phyloP scores from a whole-genome alignment of 2,113 vertebrate species.

The Varanus komodoensis region DNA sequence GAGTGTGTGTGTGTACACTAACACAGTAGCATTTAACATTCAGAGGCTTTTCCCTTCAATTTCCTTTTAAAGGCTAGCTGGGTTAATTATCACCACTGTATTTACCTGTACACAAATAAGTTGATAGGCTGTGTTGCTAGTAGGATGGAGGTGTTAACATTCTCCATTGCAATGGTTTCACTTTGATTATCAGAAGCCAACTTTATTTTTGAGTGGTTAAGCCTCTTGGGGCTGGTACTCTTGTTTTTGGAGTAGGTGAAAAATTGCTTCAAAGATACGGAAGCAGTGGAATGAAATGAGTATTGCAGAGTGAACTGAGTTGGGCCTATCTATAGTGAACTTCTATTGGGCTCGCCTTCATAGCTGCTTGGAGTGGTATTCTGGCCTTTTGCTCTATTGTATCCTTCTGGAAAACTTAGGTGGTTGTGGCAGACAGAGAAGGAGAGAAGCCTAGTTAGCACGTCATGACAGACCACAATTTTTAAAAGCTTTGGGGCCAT shows the following conservation, averaged over 20 bases:
- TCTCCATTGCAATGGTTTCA: conserved; percentile 55
- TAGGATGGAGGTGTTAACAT: conserved; percentile 63
- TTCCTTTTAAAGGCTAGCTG: conserved; percentile 55
- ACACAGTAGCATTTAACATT: conserved; percentile 54
- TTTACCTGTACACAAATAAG: conserved; percentile 72
- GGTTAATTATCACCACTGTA: conserved; percentile 60
- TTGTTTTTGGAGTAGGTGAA: conserved; percentile 36
- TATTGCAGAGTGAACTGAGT: neutral
- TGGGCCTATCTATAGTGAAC: neutral
- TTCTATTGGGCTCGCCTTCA: neutral
- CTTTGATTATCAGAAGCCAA: conserved; percentile 32
- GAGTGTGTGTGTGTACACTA: conserved; percentile 28
- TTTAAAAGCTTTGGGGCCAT: too few relatives aligned
- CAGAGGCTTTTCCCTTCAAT: neutral
- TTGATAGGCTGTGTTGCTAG: conserved; percentile 54
- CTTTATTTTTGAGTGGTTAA: conserved; percentile 51
- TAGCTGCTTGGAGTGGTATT: neutral
- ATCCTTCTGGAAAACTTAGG: neutral
- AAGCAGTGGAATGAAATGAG: neutral
- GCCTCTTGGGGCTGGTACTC: conserved; percentile 38
- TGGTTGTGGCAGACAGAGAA: neutral
- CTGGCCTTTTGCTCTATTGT: too few relatives aligned
- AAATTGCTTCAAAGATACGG: neutral
- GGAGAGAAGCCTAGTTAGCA: too few relatives aligned
- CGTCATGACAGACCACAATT: too few relatives aligned